These are phyloP conservation scores for Threskiornis aethiopicus DNA, from an alignment of 2,797 vertebrate species.

Conservation along the genomic window DNA sequence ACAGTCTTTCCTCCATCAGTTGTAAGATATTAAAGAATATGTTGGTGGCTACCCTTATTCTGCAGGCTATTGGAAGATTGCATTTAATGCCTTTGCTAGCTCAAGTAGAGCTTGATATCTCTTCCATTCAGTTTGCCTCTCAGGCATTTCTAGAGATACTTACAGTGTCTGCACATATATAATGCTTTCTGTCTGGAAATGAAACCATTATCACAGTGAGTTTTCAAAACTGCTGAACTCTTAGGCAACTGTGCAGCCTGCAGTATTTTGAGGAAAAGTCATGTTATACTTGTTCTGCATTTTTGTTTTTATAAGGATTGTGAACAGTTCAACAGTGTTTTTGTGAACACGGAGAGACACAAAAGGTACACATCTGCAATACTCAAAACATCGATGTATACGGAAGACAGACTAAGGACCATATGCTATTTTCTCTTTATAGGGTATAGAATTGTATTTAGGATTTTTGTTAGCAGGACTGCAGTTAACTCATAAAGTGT, in stretches of 20 bases:
- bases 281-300: not conserved
- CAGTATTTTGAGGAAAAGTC: not conserved
- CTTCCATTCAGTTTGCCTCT: slow-evolving; percentile 16
- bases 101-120: not conserved
- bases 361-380: not conserved
- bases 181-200: not conserved
- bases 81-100: slow-evolving; percentile 5
- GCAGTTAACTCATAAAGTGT: not conserved
- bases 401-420: not conserved
- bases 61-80: not conserved
- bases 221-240: not conserved
- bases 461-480: not conserved
- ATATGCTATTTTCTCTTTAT: not conserved
- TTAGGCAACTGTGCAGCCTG: not conserved
- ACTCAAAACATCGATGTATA: not conserved
- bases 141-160: not conserved
- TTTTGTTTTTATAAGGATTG: not conserved
- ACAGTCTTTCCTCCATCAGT: not conserved
- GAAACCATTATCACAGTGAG: not conserved
- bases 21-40: not conserved
- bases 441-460: not conserved
- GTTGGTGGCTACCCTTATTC: not conserved
- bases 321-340: not conserved
- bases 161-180: not conserved
- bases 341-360: not conserved